These are phyloP conservation scores for Dinoponera quadriceps DNA, from an alignment of 1,140 invertebrate genomes.

Conservation along the genomic window DNA sequence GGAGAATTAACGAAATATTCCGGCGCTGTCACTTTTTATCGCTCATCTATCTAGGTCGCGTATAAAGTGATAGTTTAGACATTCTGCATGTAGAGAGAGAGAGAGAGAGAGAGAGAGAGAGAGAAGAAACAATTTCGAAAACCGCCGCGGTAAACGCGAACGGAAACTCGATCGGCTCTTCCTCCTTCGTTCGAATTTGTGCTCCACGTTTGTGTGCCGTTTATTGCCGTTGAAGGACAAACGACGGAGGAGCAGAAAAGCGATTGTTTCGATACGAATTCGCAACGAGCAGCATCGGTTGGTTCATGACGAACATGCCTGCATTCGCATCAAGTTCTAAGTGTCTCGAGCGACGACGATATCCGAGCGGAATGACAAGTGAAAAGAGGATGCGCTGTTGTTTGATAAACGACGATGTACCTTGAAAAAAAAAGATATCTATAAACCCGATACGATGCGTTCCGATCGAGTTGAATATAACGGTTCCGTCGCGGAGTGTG, in stretches of 20 bases:
- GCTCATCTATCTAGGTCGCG: slow-evolving; percentile 8
- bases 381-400: slow-evolving; percentile 2
- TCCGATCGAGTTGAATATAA: slow-evolving; percentile 25
- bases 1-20: background rate
- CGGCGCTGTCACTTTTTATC: background rate
- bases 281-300: slow-evolving; percentile 2
- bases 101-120: too few relatives aligned
- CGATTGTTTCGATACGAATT: slow-evolving; percentile 8
- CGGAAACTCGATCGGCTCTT: background rate
- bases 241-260: background rate
- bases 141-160: background rate
- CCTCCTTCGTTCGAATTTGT: background rate
- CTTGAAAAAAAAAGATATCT: background rate
- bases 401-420: slow-evolving; percentile 5
- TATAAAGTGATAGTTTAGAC: slow-evolving; percentile 33
- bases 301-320: background rate
- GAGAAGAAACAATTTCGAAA: too few relatives aligned
- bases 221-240: background rate
- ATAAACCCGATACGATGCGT: slow-evolving; percentile 5
- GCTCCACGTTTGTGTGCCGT: background rate
- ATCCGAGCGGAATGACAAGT: background rate
- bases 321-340: slow-evolving; percentile 10
- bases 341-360: background rate
- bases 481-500: background rate
- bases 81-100: background rate